These are phyloP conservation scores for Toxonevra muliebris DNA, from an alignment of 2,888 invertebrate species.

Conservation along the genomic window DNA sequence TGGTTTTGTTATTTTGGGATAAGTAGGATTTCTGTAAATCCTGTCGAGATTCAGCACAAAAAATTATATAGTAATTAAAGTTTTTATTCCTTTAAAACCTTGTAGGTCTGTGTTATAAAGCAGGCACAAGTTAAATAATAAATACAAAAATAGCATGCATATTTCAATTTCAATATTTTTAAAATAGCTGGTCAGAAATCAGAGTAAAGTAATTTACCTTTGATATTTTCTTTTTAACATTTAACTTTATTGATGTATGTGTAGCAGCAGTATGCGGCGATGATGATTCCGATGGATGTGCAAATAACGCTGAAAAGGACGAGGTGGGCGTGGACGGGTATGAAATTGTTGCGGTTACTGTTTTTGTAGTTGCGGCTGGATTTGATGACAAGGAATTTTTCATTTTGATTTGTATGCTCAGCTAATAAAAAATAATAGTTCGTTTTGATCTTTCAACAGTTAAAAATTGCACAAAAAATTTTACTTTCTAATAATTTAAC, in stretches of 20 bases:
- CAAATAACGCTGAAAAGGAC: conserved; percentile 38
- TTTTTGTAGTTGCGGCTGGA: conserved; percentile 48
- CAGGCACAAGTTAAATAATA: no score
- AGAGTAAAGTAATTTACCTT: conserved; percentile 5
- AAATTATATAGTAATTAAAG: no score
- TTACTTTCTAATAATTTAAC: conserved; percentile 11
- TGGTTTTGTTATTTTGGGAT: no score
- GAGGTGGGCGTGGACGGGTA: conserved; percentile 58
- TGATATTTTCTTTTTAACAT: conserved; percentile 20
- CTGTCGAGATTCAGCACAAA: no score
- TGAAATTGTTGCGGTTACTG: conserved; percentile 46
- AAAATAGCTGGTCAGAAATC: background rate
- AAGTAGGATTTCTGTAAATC: no score
- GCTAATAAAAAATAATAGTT: conserved; percentile 7
- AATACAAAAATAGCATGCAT: no score
- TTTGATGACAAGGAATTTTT: conserved; percentile 52
- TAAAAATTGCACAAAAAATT: conserved; percentile 9
- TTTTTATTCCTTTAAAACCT: no score
- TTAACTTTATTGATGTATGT: conserved; percentile 13
- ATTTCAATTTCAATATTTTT: background rate
- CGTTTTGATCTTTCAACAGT: conserved; percentile 13
- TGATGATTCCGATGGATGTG: conserved; percentile 15
- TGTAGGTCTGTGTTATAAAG: no score
- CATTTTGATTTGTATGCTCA: conserved; percentile 42
- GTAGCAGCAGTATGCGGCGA: background rate